Percentiles rank a stretch among this genome's conserved stretches.
Evolutionary conservation across 2,113 vertebrate genomes (phyloP).

Genomic region (Vimba vimba): DNA sequence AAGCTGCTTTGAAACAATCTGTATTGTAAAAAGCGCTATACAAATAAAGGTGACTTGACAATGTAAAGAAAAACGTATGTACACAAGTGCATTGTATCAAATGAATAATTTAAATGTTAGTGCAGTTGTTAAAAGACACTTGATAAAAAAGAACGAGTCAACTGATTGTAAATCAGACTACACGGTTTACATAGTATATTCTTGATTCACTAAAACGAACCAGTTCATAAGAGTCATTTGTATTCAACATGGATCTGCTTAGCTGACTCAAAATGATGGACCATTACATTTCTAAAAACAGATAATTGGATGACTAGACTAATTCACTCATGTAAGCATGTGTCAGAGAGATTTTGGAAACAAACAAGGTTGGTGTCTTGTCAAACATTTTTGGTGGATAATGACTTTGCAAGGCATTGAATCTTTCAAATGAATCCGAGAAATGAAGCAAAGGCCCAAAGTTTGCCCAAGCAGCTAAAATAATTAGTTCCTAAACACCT

Average conservation of each 20-base stretch:
- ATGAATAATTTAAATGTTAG: too few species aligned
- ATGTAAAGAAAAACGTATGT: too few species aligned
- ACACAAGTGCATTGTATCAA: too few species aligned
- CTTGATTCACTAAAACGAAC: background rate
- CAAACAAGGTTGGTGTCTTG: background rate
- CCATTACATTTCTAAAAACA: constrained; percentile 23
- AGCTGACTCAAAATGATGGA: constrained; percentile 6
- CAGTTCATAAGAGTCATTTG: background rate
- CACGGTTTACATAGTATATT: background rate
- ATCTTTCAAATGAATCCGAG: constrained; percentile 17
- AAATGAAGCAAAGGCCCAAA: background rate
- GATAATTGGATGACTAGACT: constrained; percentile 42
- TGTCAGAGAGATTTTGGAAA: background rate
- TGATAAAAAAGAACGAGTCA: background rate
- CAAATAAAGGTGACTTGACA: too few species aligned
- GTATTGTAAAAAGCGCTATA: too few species aligned
- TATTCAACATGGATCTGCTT: background rate
- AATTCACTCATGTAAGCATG: constrained; percentile 40
- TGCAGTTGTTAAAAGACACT: too few species aligned
- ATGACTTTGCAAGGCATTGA: background rate
- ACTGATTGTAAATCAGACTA: background rate
- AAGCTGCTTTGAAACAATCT: too few species aligned
- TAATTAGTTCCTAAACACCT: background rate
- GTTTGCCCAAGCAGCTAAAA: background rate
- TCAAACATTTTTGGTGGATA: background rate